These are phyloP conservation scores for Oligia strigilis DNA, from an alignment of 2,888 invertebrate species.

Conservation along the genomic window DNA sequence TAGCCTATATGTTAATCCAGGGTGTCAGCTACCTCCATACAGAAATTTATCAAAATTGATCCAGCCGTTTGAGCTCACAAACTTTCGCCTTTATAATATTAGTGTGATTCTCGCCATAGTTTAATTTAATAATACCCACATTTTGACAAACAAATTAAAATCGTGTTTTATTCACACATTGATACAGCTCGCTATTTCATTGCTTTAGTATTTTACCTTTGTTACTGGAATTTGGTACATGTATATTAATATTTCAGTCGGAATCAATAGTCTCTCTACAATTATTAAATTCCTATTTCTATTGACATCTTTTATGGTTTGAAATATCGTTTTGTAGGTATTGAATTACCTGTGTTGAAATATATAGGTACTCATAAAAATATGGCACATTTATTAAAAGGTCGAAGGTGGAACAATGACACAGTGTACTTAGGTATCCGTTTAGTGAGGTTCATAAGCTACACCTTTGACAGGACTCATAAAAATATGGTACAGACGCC, in stretches of 20 bases:
- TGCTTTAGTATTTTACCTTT: slow-evolving; percentile 10
- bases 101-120: background rate
- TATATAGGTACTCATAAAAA: background rate
- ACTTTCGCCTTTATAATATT: too few species aligned
- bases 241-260: background rate
- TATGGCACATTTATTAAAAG: background rate
- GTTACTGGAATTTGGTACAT: background rate
- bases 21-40: too few species aligned
- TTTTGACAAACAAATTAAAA: background rate
- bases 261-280: background rate
- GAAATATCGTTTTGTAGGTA: background rate
- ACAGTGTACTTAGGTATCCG: too few species aligned
- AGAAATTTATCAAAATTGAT: too few species aligned
- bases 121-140: background rate
- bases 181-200: slow-evolving; percentile 1
- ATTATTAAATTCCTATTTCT: background rate
- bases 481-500: too few species aligned
- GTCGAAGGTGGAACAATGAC: too few species aligned
- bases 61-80: too few species aligned
- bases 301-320: background rate
- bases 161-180: background rate
- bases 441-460: too few species aligned
- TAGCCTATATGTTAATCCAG: too few species aligned
- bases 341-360: background rate
- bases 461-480: too few species aligned